Conservation (phyloP, 2,888 invertebrate genomes). For the Athalia cordata region DNA sequence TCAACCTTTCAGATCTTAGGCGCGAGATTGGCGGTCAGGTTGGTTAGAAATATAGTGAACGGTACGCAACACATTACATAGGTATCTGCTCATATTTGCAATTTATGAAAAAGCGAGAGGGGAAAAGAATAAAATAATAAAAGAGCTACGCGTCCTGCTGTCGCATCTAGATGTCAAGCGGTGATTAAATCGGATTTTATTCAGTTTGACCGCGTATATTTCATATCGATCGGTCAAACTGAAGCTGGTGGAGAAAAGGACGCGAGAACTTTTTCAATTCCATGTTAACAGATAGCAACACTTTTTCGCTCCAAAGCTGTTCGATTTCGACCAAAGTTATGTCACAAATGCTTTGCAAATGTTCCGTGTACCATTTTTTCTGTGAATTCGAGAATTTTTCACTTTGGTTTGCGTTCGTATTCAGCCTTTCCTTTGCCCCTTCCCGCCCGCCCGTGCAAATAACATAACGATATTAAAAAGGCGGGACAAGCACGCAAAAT, state of each 20-base stretch:
- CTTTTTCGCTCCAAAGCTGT: slow-evolving; percentile 4
- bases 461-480: slow-evolving; percentile 13
- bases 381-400: neutral
- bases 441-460: neutral
- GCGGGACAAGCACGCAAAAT: neutral
- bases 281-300: neutral
- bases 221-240: neutral
- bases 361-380: neutral
- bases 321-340: neutral
- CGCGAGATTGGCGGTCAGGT: neutral
- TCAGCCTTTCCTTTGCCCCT: neutral
- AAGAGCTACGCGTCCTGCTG: neutral
- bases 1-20: slow-evolving; percentile 37
- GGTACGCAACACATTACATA: slow-evolving; percentile 1
- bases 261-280: slow-evolving; percentile 9
- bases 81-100: neutral
- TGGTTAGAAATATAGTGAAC: neutral
- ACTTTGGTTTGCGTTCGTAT: neutral
- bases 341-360: neutral
- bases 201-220: slow-evolving; percentile 13
- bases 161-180: neutral
- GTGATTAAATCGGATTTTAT: slow-evolving; percentile 24
- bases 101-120: neutral
- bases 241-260: neutral
- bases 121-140: too few relatives aligned